A percentile compares a stretch with the other conserved stretches of the same genome.
Conservation (phyloP, 1,140 invertebrate genomes). For the Drosophila pseudoobscura region DNA sequence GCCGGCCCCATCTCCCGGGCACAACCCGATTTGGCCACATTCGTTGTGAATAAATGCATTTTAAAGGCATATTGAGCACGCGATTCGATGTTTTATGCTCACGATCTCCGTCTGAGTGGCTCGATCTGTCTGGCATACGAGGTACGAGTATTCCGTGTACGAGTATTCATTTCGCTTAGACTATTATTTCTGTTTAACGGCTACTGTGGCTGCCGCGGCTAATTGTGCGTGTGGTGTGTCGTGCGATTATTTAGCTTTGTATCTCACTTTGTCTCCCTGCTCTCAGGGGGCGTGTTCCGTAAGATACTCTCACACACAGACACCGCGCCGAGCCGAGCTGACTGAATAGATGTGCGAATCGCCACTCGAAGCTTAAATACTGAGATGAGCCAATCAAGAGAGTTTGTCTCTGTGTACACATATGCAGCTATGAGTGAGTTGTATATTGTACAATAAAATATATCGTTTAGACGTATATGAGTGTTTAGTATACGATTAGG, state of each 20-base stretch:
- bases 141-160: constrained; percentile 11
- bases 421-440: constrained; percentile 19
- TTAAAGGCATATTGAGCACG: constrained; percentile 59
- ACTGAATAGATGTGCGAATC: constrained; percentile 55
- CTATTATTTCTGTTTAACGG: constrained; percentile 35
- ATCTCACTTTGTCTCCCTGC: constrained; percentile 67
- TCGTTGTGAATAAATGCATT: constrained; percentile 70
- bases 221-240: constrained; percentile 70
- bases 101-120: constrained; percentile 7
- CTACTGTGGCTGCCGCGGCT: constrained; percentile 41
- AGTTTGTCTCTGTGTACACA: constrained; percentile 33
- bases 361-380: constrained; percentile 38
- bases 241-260: constrained; percentile 66
- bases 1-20: constrained; percentile 11
- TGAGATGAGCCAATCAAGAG: constrained; percentile 42
- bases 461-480: constrained; percentile 31
- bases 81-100: constrained; percentile 34
- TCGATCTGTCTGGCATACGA: constrained; percentile 5
- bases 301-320: constrained; percentile 38
- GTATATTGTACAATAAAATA: constrained; percentile 28
- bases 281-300: constrained; percentile 73
- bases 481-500: too few species aligned
- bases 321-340: constrained; percentile 15
- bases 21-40: constrained; percentile 17
- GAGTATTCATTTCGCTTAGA: constrained; percentile 46